Evolutionary conservation across 2,888 invertebrate species (phyloP).

Genomic region (Perdita meconis): DNA sequence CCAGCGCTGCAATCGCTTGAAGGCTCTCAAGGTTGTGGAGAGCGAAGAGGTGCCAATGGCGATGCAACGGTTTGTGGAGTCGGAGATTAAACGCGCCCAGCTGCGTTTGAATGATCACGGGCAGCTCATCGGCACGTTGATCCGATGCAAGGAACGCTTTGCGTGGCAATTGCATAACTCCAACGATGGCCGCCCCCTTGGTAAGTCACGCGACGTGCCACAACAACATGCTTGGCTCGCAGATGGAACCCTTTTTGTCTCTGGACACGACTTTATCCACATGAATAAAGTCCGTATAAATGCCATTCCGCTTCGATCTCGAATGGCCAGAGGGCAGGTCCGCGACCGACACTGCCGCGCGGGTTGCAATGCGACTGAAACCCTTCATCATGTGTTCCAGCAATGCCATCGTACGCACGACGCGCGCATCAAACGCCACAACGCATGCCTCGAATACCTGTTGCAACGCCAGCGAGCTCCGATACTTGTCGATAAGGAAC

Average conservation of each 20-base stretch:
- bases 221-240: background rate
- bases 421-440: background rate
- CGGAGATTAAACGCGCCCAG: background rate
- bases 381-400: background rate
- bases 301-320: background rate
- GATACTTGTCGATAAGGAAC: background rate
- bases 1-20: background rate
- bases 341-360: background rate
- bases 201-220: background rate
- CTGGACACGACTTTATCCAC: background rate
- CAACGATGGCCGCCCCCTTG: background rate
- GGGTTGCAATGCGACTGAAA: background rate
- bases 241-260: background rate
- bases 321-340: background rate
- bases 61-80: background rate
- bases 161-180: background rate
- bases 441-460: slow-evolving; percentile 5
- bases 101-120: background rate
- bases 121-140: background rate
- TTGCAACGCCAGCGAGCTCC: background rate
- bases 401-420: background rate
- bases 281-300: slow-evolving; percentile 3
- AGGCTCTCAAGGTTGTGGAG: background rate
- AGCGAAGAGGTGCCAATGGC: background rate
- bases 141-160: background rate